Conservation (phyloP, 2,113 vertebrate genomes). For the Acanthisitta chloris region DNA sequence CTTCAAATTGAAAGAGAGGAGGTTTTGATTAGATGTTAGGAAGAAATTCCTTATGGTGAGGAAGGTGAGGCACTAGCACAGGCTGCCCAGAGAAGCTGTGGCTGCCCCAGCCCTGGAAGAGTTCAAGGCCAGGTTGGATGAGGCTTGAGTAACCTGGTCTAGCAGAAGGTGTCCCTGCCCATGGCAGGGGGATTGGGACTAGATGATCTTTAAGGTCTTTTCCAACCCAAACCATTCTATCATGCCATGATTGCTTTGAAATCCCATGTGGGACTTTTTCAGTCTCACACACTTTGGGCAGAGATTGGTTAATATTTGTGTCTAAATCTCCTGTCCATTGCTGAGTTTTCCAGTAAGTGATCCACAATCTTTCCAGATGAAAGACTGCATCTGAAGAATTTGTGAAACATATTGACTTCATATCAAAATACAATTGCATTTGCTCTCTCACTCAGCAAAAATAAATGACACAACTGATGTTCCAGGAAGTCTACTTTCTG, state of each 20-base stretch:
- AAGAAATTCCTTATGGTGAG: not conserved
- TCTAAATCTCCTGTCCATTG: not conserved
- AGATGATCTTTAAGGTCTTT: not conserved
- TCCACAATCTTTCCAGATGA: not conserved
- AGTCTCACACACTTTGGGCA: not conserved
- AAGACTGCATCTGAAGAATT: not conserved
- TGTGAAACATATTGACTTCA: not conserved
- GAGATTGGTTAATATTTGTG: not conserved
- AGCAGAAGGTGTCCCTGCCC: not conserved
- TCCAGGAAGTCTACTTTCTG: not conserved
- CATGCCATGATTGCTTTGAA: not conserved
- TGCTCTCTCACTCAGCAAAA: not conserved
- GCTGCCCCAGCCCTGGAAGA: not conserved
- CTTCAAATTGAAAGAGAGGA: not conserved
- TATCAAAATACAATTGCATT: not conserved
- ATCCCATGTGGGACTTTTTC: not conserved
- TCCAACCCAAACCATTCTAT: not conserved
- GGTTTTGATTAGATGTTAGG: not conserved
- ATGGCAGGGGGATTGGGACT: not conserved
- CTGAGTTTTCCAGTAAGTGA: not conserved
- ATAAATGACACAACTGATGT: not conserved
- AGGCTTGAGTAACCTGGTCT: not conserved
- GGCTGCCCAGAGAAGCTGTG: not conserved
- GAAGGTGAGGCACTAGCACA: not conserved
- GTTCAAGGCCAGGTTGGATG: not conserved